These are phyloP conservation scores for Anableps anableps DNA, from an alignment of 2,797 vertebrate species.

Conservation along the genomic window DNA sequence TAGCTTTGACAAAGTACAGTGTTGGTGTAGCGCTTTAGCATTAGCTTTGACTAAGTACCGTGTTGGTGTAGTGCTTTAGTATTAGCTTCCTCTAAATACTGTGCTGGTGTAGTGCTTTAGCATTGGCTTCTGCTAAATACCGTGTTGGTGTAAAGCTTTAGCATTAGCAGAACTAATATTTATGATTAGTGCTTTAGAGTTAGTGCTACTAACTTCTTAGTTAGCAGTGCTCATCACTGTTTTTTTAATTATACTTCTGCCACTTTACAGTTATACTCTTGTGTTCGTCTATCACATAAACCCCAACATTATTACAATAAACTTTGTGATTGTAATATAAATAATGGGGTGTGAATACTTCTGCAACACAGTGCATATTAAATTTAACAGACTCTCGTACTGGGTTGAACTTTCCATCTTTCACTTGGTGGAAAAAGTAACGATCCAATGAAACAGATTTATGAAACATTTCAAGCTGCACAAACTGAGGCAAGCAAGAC, in stretches of 20 bases:
- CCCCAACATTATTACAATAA: not conserved
- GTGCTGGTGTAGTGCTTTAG: too few relatives aligned
- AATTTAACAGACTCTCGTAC: not conserved
- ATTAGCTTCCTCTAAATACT: too few relatives aligned
- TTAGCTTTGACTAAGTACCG: too few relatives aligned
- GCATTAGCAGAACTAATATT: too few relatives aligned
- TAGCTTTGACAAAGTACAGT: too few relatives aligned
- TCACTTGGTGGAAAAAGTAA: not conserved
- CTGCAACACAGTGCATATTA: not conserved
- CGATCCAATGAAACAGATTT: not conserved
- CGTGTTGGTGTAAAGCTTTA: too few relatives aligned
- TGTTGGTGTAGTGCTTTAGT: too few relatives aligned
- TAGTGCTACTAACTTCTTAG: not conserved
- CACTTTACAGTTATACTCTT: not conserved
- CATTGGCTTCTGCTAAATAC: too few relatives aligned
- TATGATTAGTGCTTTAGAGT: too few relatives aligned
- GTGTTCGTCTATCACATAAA: too few relatives aligned
- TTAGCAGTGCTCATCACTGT: not conserved
- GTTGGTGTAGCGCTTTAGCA: too few relatives aligned
- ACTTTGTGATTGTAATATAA: not conserved
- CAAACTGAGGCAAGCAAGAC: not conserved
- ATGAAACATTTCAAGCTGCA: constrained; percentile 1
- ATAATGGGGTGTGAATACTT: not conserved
- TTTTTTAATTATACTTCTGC: not conserved
- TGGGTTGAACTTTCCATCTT: not conserved